These are phyloP conservation scores for Rhyacophila brunnea DNA, from an alignment of 1,140 invertebrate genomes.

Conservation along the genomic window DNA sequence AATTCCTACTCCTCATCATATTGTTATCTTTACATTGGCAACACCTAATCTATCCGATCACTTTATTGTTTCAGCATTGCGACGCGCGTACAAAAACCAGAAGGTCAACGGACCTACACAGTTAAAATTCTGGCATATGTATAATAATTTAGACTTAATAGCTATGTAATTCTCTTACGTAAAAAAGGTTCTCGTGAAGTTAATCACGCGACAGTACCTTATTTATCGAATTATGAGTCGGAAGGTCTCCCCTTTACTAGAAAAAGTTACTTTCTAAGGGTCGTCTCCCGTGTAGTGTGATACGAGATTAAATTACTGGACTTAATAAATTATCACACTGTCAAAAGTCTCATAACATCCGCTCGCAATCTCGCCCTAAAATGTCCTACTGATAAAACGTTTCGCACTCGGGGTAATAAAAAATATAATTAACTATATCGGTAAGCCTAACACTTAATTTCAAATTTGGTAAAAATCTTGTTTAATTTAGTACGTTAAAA, in stretches of 20 bases:
- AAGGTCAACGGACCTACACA: too few relatives aligned
- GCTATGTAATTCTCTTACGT: too few relatives aligned
- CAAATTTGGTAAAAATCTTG: constrained; percentile 33
- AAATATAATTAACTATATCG: constrained; percentile 32
- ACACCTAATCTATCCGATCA: constrained; percentile 12
- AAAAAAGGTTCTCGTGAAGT: too few relatives aligned
- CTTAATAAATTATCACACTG: not conserved
- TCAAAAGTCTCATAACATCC: constrained; percentile 1
- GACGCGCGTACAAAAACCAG: too few relatives aligned
- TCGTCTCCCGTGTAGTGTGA: not conserved
- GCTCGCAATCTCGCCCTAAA: constrained; percentile 4
- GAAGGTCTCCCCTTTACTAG: not conserved
- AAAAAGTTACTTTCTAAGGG: not conserved
- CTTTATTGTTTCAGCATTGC: constrained; percentile 3
- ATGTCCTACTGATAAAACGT: not conserved
- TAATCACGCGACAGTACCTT: too few relatives aligned
- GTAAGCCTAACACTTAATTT: constrained; percentile 30
- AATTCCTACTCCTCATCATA: constrained; percentile 3
- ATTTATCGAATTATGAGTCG: too few relatives aligned
- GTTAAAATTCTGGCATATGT: too few relatives aligned
- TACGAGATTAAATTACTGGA: not conserved
- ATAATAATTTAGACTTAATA: too few relatives aligned
- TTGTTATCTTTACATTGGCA: constrained; percentile 16
- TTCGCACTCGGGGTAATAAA: constrained; percentile 18
- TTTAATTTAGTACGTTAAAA: constrained; percentile 17